phyloP scores from a whole-genome alignment of 2,888 invertebrate species.

The Labia minor region DNA sequence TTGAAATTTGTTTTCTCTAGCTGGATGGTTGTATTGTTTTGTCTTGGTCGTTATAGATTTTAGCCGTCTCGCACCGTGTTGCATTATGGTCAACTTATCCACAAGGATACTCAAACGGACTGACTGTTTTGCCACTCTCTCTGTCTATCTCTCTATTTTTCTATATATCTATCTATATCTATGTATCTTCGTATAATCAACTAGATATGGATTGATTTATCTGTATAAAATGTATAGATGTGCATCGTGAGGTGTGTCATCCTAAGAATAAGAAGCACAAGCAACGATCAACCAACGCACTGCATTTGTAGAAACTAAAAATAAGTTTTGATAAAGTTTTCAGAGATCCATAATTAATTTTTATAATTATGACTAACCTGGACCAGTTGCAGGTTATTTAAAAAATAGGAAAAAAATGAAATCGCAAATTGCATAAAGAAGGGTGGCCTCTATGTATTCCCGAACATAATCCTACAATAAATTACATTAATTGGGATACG shows the following conservation, averaged over 20 bases:
- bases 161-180: no score
- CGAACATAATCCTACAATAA: no score
- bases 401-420: no score
- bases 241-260: not conserved
- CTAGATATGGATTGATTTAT: no score
- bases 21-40: not conserved
- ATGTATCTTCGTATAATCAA: no score
- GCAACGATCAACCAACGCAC: not conserved
- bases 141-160: no score
- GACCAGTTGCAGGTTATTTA: no score
- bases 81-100: conserved; percentile 13
- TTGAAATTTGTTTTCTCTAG: not conserved
- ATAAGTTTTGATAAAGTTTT: not conserved
- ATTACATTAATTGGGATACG: no score
- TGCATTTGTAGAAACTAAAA: not conserved
- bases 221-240: not conserved
- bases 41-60: conserved; percentile 13
- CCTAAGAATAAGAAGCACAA: not conserved
- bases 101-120: not conserved
- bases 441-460: no score
- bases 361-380: no score
- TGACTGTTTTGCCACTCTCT: no score
- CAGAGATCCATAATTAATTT: not conserved
- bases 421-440: no score
- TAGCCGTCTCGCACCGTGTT: conserved; percentile 20